Evolutionary conservation across 2,888 invertebrate species (phyloP).

Genomic region (Drosophila gaucha): DNA sequence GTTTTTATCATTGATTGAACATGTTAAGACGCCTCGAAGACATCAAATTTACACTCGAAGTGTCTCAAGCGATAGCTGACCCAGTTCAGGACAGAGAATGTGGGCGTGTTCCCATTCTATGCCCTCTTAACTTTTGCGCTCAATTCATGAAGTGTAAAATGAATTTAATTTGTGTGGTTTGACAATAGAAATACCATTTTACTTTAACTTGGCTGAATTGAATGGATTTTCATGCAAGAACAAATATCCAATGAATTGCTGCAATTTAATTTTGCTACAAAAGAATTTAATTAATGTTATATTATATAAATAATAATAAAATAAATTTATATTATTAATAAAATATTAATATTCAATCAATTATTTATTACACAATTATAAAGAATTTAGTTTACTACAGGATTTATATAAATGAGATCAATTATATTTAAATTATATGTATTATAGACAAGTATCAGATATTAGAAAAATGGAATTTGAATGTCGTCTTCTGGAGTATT

Average conservation of each 20-base stretch:
- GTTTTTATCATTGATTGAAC: conserved; percentile 75
- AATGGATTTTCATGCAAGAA: conserved; percentile 30
- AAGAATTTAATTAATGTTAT: not conserved
- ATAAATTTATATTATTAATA: too few species aligned
- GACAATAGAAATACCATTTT: conserved; percentile 19
- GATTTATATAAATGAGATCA: not conserved
- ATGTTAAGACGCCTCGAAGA: conserved; percentile 61
- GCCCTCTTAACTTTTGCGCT: conserved; percentile 13
- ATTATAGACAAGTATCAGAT: not conserved
- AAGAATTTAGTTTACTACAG: not conserved
- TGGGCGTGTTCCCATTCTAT: conserved; percentile 6
- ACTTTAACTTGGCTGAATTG: conserved; percentile 10
- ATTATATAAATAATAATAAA: too few species aligned
- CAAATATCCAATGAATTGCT: conserved; percentile 19
- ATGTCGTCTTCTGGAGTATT: conserved; percentile 4
- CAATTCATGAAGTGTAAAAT: conserved; percentile 53
- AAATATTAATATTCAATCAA: too few species aligned
- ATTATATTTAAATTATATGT: not conserved
- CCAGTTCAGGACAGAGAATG: conserved; percentile 14
- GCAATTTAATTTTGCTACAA: not conserved
- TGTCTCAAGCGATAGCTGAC: conserved; percentile 53
- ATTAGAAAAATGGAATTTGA: not conserved
- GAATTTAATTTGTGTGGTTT: conserved; percentile 34
- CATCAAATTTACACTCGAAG: conserved; percentile 73
- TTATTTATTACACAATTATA: too few species aligned